Evolutionary conservation across 2,113 vertebrate species (phyloP).

Genomic region (Zootoca vivipara): DNA sequence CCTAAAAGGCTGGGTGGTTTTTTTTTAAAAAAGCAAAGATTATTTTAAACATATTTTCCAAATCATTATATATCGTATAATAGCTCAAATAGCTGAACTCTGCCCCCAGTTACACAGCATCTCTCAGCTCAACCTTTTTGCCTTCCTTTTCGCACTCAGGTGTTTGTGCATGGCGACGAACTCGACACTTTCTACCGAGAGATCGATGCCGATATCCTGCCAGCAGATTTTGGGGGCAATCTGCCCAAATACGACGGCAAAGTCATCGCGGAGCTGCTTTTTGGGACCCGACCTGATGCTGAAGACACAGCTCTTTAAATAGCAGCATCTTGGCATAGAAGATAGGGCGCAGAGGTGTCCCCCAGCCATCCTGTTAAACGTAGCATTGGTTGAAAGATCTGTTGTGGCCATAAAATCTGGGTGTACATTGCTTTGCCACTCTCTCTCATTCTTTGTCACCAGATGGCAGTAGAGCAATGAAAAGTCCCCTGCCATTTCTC

Average conservation of each 20-base stretch:
- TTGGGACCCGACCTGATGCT: constrained; percentile 77
- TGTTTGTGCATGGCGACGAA: constrained; percentile 93
- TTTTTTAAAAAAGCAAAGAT: no score
- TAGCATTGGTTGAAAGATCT: constrained; percentile 46
- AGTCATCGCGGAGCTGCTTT: constrained; percentile 83
- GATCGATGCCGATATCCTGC: constrained; percentile 86
- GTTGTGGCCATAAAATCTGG: rapidly evolving
- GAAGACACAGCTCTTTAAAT: constrained; percentile 90
- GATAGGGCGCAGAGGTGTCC: constrained; percentile 30
- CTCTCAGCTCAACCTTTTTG: constrained; percentile 5
- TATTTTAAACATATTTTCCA: no score
- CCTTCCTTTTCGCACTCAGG: constrained; percentile 69
- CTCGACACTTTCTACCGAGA: constrained; percentile 88
- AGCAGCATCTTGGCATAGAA: background rate
- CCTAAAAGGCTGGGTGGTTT: no score
- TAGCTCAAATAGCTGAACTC: background rate
- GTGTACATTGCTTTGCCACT: rapidly evolving
- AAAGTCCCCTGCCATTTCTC: background rate
- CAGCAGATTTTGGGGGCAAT: constrained; percentile 89
- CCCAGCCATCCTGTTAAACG: background rate
- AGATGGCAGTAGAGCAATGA: background rate
- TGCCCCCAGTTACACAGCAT: background rate
- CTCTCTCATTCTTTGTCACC: background rate
- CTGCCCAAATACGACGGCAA: constrained; percentile 83
- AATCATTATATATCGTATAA: no score